phyloP scores from a whole-genome alignment of 1,140 invertebrate genomes.

The Eriocheir sinensis region DNA sequence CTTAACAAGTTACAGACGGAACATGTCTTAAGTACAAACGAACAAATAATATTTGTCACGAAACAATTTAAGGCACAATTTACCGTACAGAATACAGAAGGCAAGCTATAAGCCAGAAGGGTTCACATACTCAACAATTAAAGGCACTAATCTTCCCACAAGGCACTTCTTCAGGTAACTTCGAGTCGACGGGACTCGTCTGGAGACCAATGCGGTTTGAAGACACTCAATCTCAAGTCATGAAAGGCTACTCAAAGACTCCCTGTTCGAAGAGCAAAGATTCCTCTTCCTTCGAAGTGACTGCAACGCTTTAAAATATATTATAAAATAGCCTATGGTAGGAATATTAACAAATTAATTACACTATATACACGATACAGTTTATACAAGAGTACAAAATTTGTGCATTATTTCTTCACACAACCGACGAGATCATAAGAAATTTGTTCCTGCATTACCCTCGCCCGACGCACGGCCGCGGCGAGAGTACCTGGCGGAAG shows the following conservation, averaged over 20 bases:
- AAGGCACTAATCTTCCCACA: constrained; percentile 50
- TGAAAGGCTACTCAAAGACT: neutral
- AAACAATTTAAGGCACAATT: constrained; percentile 58
- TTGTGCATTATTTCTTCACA: constrained; percentile 59
- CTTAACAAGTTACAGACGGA: neutral
- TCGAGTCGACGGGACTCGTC: neutral
- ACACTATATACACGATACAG: constrained; percentile 71
- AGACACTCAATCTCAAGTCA: neutral
- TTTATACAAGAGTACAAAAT: constrained; percentile 69
- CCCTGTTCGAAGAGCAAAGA: constrained; percentile 1
- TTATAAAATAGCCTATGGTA: constrained; percentile 71
- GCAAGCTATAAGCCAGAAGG: constrained; percentile 42
- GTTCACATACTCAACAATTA: constrained; percentile 9
- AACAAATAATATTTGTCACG: constrained; percentile 41
- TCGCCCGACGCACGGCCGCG: neutral
- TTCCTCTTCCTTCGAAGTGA: constrained; percentile 50
- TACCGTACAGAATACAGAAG: constrained; percentile 56
- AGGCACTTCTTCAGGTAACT: constrained; percentile 65
- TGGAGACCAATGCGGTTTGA: neutral
- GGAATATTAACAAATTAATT: constrained; percentile 71
- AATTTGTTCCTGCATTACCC: constrained; percentile 51
- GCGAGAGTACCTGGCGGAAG: constrained; percentile 40
- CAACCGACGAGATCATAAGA: constrained; percentile 71
- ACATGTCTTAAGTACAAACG: constrained; percentile 52
- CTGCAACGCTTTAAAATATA: constrained; percentile 70